phyloP scores from a whole-genome alignment of 2,797 vertebrate species.

The Thamnophis elegans region DNA sequence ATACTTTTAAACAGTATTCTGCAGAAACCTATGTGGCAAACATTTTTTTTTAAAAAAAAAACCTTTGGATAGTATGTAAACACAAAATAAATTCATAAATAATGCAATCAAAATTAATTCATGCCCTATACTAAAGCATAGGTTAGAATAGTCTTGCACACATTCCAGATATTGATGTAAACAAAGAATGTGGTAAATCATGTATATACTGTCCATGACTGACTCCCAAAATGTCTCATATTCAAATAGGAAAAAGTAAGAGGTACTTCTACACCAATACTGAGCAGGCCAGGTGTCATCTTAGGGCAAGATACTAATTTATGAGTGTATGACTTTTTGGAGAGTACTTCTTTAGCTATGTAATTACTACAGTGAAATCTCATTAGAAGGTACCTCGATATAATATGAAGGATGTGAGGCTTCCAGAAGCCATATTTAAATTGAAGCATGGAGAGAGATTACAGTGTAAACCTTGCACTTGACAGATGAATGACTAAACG shows the following conservation, averaged over 20 bases:
- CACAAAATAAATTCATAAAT: conserved; percentile 51
- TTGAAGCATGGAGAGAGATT: background rate
- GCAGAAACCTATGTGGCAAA: conserved; percentile 58
- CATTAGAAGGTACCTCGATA: background rate
- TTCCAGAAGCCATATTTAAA: background rate
- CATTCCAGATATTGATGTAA: conserved; percentile 56
- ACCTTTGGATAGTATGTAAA: conserved; percentile 56
- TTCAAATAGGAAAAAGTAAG: conserved; percentile 59
- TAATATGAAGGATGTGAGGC: background rate
- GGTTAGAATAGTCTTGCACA: conserved; percentile 36
- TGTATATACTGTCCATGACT: conserved; percentile 43
- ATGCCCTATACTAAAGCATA: conserved; percentile 44
- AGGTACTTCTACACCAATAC: conserved; percentile 34
- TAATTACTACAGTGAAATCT: conserved; percentile 3
- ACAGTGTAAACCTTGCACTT: background rate
- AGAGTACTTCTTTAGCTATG: conserved; percentile 31
- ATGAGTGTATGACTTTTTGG: conserved; percentile 40
- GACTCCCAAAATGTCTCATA: conserved; percentile 56
- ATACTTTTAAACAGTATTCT: conserved; percentile 35
- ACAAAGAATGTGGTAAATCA: conserved; percentile 52
- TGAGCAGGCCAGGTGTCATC: conserved; percentile 29
- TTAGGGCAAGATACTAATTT: conserved; percentile 33
- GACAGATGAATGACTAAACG: background rate
- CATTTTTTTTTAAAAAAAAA: conserved; percentile 55
- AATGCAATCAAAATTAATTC: background rate